phyloP scores from a whole-genome alignment of 2,888 invertebrate species.

The Chloroclysta siterata region DNA sequence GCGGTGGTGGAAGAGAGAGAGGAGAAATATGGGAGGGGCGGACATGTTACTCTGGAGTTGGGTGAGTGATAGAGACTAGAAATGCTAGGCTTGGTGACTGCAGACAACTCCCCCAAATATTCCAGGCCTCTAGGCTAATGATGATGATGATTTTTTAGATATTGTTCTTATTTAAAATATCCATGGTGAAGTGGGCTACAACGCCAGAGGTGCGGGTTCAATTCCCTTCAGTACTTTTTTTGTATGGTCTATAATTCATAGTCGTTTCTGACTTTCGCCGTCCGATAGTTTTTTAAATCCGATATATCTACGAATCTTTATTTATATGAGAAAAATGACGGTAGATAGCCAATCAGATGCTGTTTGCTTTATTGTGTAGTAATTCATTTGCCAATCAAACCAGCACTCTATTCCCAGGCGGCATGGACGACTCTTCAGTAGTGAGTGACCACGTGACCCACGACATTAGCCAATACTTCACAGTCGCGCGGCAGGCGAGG shows the following conservation, averaged over 20 bases:
- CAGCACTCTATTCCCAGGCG: constrained; percentile 36
- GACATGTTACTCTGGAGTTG: constrained; percentile 78
- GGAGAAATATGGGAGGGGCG: constrained; percentile 55
- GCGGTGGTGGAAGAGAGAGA: constrained; percentile 48
- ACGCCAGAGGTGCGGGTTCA: no score
- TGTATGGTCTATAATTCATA: no score
- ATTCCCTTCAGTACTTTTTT: no score
- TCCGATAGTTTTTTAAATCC: no score
- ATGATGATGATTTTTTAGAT: neutral
- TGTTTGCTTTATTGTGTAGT: neutral
- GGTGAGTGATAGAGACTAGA: constrained; percentile 46
- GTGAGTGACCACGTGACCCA: constrained; percentile 74
- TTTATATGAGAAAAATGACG: no score
- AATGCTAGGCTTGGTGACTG: no score
- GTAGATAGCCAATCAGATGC: no score
- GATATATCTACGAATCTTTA: no score
- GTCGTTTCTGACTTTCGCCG: no score
- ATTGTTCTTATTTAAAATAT: neutral
- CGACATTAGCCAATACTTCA: constrained; percentile 74
- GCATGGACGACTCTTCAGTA: constrained; percentile 82
- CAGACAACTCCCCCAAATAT: no score
- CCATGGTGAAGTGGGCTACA: neutral
- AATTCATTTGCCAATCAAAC: neutral
- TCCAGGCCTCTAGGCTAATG: no score
- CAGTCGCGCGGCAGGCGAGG: constrained; percentile 67